These are phyloP conservation scores for Tauraco erythrolophus DNA, from an alignment of 2,113 vertebrate genomes.

Conservation along the genomic window DNA sequence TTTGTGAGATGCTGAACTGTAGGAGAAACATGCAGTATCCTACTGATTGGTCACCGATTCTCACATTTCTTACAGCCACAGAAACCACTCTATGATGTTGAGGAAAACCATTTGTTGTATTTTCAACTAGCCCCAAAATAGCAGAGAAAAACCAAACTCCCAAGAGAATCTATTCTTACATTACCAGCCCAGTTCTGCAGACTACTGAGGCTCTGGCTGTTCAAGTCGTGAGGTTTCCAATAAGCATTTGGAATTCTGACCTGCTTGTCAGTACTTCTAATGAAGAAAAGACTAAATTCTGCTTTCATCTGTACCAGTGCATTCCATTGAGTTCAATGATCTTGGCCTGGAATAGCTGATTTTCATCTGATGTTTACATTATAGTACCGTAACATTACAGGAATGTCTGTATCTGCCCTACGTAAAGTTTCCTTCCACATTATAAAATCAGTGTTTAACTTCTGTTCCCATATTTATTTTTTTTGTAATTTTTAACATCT, in stretches of 20 bases:
- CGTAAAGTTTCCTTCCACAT: constrained; percentile 20
- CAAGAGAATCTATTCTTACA: neutral
- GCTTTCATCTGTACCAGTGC: neutral
- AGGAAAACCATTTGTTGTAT: neutral
- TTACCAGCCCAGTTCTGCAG: neutral
- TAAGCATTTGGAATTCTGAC: neutral
- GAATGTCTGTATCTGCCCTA: neutral
- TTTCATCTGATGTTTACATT: neutral
- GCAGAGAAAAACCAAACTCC: neutral
- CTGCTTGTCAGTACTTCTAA: neutral
- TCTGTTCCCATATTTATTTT: neutral
- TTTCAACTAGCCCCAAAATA: neutral
- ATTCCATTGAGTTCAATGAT: neutral
- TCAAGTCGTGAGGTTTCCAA: neutral
- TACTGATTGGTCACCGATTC: neutral
- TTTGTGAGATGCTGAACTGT: neutral
- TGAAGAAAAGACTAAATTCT: neutral
- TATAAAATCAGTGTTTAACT: constrained; percentile 18
- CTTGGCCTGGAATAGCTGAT: neutral
- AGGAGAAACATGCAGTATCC: neutral
- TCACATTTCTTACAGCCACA: neutral
- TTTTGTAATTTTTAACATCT: neutral
- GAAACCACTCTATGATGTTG: neutral
- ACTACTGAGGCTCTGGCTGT: neutral
- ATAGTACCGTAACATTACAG: neutral